Evolutionary conservation across 2,113 vertebrate species (phyloP).

Genomic region (Alectura lathami): DNA sequence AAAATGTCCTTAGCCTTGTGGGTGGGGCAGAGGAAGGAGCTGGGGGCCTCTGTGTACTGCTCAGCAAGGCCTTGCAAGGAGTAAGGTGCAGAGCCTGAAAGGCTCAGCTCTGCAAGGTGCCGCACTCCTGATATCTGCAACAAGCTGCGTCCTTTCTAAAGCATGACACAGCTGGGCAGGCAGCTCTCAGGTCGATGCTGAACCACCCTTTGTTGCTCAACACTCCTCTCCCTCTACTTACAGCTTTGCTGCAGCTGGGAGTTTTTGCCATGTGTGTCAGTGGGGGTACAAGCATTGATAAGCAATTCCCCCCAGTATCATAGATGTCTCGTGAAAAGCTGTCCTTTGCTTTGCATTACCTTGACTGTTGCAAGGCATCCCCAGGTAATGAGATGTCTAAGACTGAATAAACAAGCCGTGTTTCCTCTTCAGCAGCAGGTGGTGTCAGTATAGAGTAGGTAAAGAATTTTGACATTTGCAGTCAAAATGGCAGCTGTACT

Average conservation of each 20-base stretch:
- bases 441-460: neutral
- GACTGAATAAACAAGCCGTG: neutral
- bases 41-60: neutral
- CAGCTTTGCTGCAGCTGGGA: neutral
- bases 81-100: neutral
- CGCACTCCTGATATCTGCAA: neutral
- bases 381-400: neutral
- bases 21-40: neutral
- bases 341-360: neutral
- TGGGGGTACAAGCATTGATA: neutral
- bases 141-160: neutral
- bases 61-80: neutral
- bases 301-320: neutral
- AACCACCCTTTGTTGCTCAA: neutral
- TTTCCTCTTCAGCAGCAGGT: neutral
- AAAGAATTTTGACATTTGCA: neutral
- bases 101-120: neutral
- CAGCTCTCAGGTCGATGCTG: neutral
- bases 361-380: neutral
- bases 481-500: neutral
- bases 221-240: neutral
- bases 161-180: fast-evolving
- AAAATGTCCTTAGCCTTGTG: neutral
- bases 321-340: neutral
- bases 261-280: neutral